Evolutionary conservation across 2,888 invertebrate genomes (phyloP).

Genomic region (Bimastos eiseni): DNA sequence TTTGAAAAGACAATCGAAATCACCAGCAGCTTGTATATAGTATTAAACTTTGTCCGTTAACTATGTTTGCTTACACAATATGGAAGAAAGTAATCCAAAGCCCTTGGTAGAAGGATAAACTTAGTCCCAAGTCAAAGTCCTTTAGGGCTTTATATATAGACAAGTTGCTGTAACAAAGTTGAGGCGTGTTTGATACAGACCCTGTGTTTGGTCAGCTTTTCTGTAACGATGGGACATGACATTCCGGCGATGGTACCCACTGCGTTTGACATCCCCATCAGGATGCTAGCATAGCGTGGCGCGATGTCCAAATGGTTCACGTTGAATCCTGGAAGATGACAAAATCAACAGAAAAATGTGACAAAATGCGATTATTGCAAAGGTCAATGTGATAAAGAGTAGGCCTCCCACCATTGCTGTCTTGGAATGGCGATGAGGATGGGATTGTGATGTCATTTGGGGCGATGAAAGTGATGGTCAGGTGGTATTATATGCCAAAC

Average conservation of each 20-base stretch:
- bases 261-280: conserved; percentile 98
- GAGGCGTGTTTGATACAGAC: conserved; percentile 47
- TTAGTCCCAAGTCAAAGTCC: too few species aligned
- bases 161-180: neutral
- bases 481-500: neutral
- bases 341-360: neutral
- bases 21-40: too few species aligned
- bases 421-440: neutral
- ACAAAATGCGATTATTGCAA: neutral
- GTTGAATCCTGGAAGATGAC: conserved; percentile 32
- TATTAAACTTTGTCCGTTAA: too few species aligned
- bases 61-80: too few species aligned
- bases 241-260: conserved; percentile 87
- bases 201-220: conserved; percentile 39
- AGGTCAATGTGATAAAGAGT: neutral
- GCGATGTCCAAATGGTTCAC: conserved; percentile 88
- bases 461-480: neutral
- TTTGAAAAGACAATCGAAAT: too few species aligned
- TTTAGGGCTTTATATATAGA: too few species aligned
- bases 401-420: neutral
- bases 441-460: neutral
- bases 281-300: conserved; percentile 91
- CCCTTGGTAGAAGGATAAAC: too few species aligned
- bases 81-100: too few species aligned
- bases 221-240: conserved; percentile 42